Evolutionary conservation across 2,888 invertebrate genomes (phyloP).

Genomic region (Drosophila nigritarsus): DNA sequence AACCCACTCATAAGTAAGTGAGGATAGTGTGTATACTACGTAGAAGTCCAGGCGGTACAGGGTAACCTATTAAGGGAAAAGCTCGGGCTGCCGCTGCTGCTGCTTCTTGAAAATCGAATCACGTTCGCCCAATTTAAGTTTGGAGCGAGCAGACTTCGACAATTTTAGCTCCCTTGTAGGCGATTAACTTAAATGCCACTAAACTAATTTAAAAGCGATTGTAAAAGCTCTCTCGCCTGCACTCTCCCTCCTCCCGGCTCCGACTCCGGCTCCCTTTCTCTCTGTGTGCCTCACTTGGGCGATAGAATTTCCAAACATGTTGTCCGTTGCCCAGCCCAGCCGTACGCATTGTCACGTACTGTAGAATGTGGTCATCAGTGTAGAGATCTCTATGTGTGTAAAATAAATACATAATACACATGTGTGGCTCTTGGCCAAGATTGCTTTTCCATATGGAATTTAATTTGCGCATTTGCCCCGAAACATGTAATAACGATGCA

Average conservation of each 20-base stretch:
- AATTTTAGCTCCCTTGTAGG: slow-evolving; percentile 81
- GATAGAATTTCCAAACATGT: slow-evolving; percentile 67
- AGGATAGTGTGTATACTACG: slow-evolving; percentile 12
- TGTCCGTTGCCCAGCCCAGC: slow-evolving; percentile 49
- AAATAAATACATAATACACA: slow-evolving; percentile 66
- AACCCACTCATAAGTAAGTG: slow-evolving; percentile 34
- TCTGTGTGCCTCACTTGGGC: slow-evolving; percentile 23
- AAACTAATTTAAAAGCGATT: slow-evolving; percentile 84
- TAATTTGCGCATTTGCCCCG: slow-evolving; percentile 79
- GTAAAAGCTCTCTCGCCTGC: slow-evolving; percentile 60
- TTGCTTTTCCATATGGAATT: slow-evolving; percentile 84
- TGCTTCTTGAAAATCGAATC: slow-evolving; percentile 82
- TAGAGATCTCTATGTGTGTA: slow-evolving; percentile 60
- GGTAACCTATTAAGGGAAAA: slow-evolving; percentile 58
- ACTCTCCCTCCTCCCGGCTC: slow-evolving; percentile 3
- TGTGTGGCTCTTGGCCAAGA: slow-evolving; percentile 61
- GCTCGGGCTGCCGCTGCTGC: neutral
- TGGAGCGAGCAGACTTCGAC: slow-evolving; percentile 36
- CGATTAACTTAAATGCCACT: slow-evolving; percentile 83
- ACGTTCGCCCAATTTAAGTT: slow-evolving; percentile 79
- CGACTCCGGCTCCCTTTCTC: neutral
- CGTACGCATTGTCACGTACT: slow-evolving; percentile 75
- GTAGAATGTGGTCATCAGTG: slow-evolving; percentile 43
- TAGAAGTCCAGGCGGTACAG: slow-evolving; percentile 15
- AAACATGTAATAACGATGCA: slow-evolving; percentile 83